Evolutionary conservation across 2,113 vertebrate genomes (phyloP).

Genomic region (Salvator merianae): DNA sequence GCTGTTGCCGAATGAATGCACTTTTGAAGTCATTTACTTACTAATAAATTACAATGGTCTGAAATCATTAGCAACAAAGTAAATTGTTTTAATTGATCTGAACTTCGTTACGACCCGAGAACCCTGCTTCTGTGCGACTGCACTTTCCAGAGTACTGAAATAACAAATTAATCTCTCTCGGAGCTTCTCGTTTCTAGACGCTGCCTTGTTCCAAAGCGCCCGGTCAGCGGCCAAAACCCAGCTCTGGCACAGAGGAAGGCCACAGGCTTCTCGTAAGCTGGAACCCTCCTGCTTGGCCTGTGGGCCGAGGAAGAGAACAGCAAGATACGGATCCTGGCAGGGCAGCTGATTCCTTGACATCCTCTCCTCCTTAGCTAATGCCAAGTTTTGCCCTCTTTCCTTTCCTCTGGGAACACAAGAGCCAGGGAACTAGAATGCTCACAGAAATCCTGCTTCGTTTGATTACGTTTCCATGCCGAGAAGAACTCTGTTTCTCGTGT

Average conservation of each 20-base stretch:
- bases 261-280: too few relatives aligned
- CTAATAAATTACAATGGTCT: conserved; percentile 73
- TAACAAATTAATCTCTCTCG: conserved; percentile 57
- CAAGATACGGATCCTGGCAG: neutral
- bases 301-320: neutral
- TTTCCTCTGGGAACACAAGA: too few relatives aligned
- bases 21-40: conserved; percentile 70
- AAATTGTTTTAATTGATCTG: conserved; percentile 82
- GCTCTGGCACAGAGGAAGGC: neutral
- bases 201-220: neutral
- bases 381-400: too few relatives aligned
- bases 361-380: neutral
- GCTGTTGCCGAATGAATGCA: conserved; percentile 39
- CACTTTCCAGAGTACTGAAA: conserved; percentile 56
- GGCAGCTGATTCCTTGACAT: neutral
- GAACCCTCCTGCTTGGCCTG: neutral
- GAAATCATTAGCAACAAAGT: conserved; percentile 75
- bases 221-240: neutral
- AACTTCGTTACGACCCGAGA: conserved; percentile 55
- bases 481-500: too few relatives aligned
- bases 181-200: conserved; percentile 41
- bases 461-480: neutral
- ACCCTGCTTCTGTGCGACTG: conserved; percentile 38
- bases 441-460: neutral
- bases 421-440: too few relatives aligned